Base-by-base conservation (phyloP, 2,888 invertebrate species). In the Epirrhoe alternata region DNA sequence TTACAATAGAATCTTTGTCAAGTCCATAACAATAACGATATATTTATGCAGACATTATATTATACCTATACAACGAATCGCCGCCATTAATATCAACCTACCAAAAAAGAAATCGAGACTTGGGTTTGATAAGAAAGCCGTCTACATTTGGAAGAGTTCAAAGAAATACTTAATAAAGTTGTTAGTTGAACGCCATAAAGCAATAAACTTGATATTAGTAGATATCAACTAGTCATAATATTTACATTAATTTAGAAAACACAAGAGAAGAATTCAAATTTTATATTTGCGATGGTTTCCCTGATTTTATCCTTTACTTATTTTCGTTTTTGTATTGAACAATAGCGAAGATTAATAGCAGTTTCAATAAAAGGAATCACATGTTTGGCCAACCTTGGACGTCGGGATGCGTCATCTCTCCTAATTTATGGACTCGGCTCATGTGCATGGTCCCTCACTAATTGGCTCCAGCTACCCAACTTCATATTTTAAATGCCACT, bases 351-450 rank as follows among this genome's bases (percentile, higher is more conserved):
- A 72, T 66, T 71, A 69, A 71, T 69, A 8, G 38, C 24, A 66
- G 24, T 69, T 71, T 62, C 66, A 72, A 69, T 72, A 72, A 69
- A 72, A 73, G 73, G 72, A 71, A 69, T 71, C 70, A 71, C 74
- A 77, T 77, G 76, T 78, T 79, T 75, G 76, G 84, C 76, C 75
- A 79, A 74, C 80, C 77, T 74, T 74, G 76, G 66, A 62, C 64
- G 70, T 35, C 47, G 47, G 56, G 67, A 73, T 73, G 72, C 74
- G 84, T 84, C 85, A 82, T 83, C 74, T 79, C 69, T 73, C 69
- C 77, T 79, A 83, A 84, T 84, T 86, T 87, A 86, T 83, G 81
- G 78, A 69, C 74, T 76, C 76, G 60, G 76, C 78, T 76, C 79
- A 80, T 78, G 75, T 61, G 70, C 69, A 68, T 63, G 80, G 74